phyloP scores from a whole-genome alignment of 2,113 vertebrate species.

The Gobio gobio region DNA sequence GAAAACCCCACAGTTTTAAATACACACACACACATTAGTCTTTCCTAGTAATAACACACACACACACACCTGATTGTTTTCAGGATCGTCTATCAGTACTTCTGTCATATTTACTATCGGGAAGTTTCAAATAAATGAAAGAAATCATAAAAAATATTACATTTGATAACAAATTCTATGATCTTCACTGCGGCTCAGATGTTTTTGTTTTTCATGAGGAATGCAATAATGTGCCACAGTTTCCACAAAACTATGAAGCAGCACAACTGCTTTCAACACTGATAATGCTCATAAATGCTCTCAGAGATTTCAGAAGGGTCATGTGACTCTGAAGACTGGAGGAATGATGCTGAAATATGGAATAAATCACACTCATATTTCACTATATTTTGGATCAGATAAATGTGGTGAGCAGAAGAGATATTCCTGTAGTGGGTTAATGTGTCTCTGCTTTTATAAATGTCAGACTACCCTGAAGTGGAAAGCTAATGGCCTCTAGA shows the following conservation, averaged over 20 bases:
- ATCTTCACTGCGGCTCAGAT: too few relatives aligned
- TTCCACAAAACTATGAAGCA: too few relatives aligned
- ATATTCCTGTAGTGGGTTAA: background rate
- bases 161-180: background rate
- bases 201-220: too few relatives aligned
- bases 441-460: too few relatives aligned
- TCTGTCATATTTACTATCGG: background rate
- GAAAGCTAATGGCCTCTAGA: too few relatives aligned
- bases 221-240: too few relatives aligned
- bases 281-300: too few relatives aligned
- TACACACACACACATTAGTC: background rate
- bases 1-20: background rate
- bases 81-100: background rate
- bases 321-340: background rate
- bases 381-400: background rate
- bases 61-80: background rate
- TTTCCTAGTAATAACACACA: background rate
- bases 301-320: background rate
- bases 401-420: background rate
- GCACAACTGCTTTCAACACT: too few relatives aligned
- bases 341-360: background rate
- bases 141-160: background rate
- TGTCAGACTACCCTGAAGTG: too few relatives aligned
- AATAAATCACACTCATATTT: background rate
- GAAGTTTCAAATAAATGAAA: background rate